Base-by-base conservation (phyloP, 2,888 invertebrate species). In the Phortica magna region DNA sequence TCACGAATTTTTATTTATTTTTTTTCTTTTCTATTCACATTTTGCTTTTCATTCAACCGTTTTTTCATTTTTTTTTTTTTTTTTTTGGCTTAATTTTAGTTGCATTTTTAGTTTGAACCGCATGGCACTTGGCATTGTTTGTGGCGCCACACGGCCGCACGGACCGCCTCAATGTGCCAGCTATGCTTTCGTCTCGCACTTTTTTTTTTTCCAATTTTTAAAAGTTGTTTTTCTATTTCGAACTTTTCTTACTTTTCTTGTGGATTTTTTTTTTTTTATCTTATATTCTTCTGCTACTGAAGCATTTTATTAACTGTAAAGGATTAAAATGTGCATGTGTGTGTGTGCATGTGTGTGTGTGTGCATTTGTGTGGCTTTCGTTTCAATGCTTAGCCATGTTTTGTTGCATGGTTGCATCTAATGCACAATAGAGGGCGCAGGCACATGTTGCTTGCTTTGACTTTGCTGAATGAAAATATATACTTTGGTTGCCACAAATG, bases 401-500 rank as follows among this genome's bases (percentile, higher is more conserved):
- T 48, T 48, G 48, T 48, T 48, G 5, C 48, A 48, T 48, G 48
- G 31, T 31, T 31, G 31, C 31, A n/a, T n/a, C n/a, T n/a, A 31
- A 31, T 31, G 31, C 31, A 31, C 31, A 31, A 31, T 31, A 48
- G 48, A 48, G 48, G 9, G 48, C 48, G 48, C 14, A 6, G 7
- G 0, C 48, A 9, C 7, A 48, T 2, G 7, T 9, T 2, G 3
- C 48, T 9, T 48, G 9, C 10, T 12, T 14, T 48, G 48, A 6
- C 48, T 48, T 6, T 0, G 9, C 48, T 48, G 48, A 48, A 9
- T 6, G 12, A 72, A 57, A 31, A 59, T 71, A 31, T 31, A 31
- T 31, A 53, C 17, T 53, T n/a, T 19, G 61, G 53, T 72, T 39
- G 72, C 57, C 39, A n/a, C 39, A 55, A 81, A 81, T 79, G 79